Percentiles rank a stretch among this genome's conserved stretches.
Conservation (phyloP, 2,113 vertebrate genomes). For the Nymphicus hollandicus region DNA sequence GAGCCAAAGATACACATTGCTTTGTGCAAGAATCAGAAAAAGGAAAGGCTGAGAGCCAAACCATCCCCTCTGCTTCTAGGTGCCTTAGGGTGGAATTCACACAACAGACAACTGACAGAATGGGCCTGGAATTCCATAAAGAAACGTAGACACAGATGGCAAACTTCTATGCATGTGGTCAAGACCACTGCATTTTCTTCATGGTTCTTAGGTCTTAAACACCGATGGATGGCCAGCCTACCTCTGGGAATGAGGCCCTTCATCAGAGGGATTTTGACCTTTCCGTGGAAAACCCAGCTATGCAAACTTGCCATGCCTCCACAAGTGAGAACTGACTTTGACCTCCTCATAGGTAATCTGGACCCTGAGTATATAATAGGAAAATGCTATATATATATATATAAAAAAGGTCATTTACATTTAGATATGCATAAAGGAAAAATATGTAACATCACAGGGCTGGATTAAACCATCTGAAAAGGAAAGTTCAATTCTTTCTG, state of each 20-base stretch:
- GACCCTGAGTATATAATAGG: background rate
- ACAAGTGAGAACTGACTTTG: background rate
- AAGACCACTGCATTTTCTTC: background rate
- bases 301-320: background rate
- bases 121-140: background rate
- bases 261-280: background rate
- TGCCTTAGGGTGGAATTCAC: background rate
- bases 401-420: background rate
- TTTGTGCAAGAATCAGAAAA: background rate
- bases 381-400: background rate
- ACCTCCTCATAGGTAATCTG: background rate
- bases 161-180: background rate
- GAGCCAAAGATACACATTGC: constrained; percentile 48
- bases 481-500: background rate
- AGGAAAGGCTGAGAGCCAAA: background rate
- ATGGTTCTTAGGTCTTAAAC: accelerated
- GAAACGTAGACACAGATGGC: background rate
- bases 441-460: background rate
- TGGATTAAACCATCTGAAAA: background rate
- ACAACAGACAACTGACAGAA: background rate
- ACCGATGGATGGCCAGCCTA: background rate
- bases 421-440: background rate
- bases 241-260: background rate
- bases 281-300: background rate
- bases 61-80: background rate